Evolutionary conservation across 2,113 vertebrate genomes (phyloP), one percentile per base, ranked within the genome.

Genomic region (Cromileptes altivelis): DNA sequence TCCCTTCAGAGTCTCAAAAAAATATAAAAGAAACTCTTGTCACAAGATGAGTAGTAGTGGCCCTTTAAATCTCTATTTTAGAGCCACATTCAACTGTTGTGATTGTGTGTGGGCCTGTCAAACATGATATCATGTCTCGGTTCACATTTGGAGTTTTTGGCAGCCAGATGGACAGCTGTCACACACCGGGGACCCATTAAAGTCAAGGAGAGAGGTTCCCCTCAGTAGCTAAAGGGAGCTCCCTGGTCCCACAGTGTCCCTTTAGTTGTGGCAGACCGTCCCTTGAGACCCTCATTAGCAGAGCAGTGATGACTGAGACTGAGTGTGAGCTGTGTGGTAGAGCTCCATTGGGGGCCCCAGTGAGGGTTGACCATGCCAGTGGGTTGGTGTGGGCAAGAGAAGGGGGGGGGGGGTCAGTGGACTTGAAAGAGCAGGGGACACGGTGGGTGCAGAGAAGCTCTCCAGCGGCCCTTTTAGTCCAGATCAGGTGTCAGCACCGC

Each of bases 401-500:
- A 75, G 53, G 62, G n/a, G n/a, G 60, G 77, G 80, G n/a, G 30
- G 60, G 75, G 80, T n/a, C 80, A 70, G 82, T 75, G 77, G 75
- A 93, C 88, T 91, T 91, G 88, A 88, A 89, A 91, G 90, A 91
- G 84, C 82, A 87, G 56, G 63, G 87, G 89, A 90, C 88, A 86
- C 74, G 68, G 76, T 85, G 80, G 89, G 91, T 80, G 84, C 85
- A 80, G 90, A 93, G 92, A 94, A 86, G 90, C 86, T 90, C 91
- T 89, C 84, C 55, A 70, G 94, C 91, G 92, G 94, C 81, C 84
- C 95, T 96, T 96, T 95, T 83, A 94, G 94, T 80, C 74, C 80
- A 78, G 93, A 95, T 96, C 92, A 80, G 86, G 90, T 96, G 91
- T 95, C 93, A 85, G 79, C 85, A 87, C 91, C 80, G 71, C 95